Evolutionary conservation across 2,888 invertebrate species (phyloP).

Genomic region (Palloptera scutellata): DNA sequence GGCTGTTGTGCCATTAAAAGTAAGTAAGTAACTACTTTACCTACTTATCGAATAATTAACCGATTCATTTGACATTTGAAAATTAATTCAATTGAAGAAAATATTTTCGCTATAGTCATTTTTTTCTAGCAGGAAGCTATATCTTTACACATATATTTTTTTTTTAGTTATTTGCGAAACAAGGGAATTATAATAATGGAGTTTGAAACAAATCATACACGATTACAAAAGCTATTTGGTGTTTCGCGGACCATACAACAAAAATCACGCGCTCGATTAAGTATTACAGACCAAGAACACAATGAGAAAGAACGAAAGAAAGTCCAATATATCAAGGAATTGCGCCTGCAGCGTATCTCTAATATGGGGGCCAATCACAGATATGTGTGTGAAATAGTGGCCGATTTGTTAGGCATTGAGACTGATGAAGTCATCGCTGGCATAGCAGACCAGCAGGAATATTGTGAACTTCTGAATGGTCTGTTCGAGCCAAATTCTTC

Average conservation of each 20-base stretch:
- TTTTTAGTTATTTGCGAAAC: too few relatives aligned
- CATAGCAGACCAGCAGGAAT: slow-evolving; percentile 72
- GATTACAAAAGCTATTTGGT: slow-evolving; percentile 51
- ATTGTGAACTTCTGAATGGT: slow-evolving; percentile 70
- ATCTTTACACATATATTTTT: too few relatives aligned
- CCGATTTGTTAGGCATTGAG: slow-evolving; percentile 74
- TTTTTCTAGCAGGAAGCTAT: too few relatives aligned
- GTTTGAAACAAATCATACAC: slow-evolving; percentile 43
- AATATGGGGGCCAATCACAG: slow-evolving; percentile 66
- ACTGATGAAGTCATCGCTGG: slow-evolving; percentile 74
- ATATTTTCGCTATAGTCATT: too few relatives aligned
- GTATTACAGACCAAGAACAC: slow-evolving; percentile 50
- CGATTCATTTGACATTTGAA: too few relatives aligned
- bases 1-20: too few relatives aligned
- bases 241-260: slow-evolving; percentile 56
- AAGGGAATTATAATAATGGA: slow-evolving; percentile 37
- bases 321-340: slow-evolving; percentile 47
- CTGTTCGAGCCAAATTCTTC: slow-evolving; percentile 71
- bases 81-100: too few relatives aligned
- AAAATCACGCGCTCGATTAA: slow-evolving; percentile 49
- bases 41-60: too few relatives aligned
- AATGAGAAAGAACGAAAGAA: slow-evolving; percentile 51
- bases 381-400: slow-evolving; percentile 74
- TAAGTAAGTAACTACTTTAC: too few relatives aligned
- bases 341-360: slow-evolving; percentile 51